Evolutionary conservation across 2,113 vertebrate species (phyloP), one percentile per base, ranked within the genome.

Genomic region (Alligator mississippiensis): DNA sequence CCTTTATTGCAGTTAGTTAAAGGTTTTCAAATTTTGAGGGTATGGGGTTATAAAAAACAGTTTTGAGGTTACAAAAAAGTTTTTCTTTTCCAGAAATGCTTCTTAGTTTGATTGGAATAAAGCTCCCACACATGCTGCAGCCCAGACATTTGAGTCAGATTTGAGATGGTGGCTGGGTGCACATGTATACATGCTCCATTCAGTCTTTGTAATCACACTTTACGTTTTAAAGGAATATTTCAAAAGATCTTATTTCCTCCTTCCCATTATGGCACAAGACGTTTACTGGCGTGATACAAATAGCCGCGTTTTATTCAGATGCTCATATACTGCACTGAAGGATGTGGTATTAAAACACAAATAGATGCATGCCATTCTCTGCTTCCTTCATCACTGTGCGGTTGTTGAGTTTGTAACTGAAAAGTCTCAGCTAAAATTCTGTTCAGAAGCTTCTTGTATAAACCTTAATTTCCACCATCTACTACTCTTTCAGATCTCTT

Each of bases 1-100:
- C 2, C 1, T 5, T 1, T 30, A 34, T 81, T 57, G 14, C 62
- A 10, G 0, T 0, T n/a, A 63, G 34, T 24, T 74, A 1, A 25
- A 15, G 30, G 9, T 77, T 91, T 92, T 86, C 62, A 28, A 83
- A 77, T 78, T 34, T 30, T 6, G 0, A 28, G 47, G 1, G 60
- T 68, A 30, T n/a, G 34, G 34, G 34, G 34, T 34, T 34, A 34
- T 34, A 34, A 34, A 34, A n/a, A n/a, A n/a, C n/a, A n/a, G n/a
- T n/a, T n/a, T n/a, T n/a, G n/a, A n/a, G 34, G 34, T 34, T 34
- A 34, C 4, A 34, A 34, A 34, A 34, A 34, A 34, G 34, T 34
- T 34, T 34, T 55, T 77, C 76, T 93, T 60, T 85, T 91, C 82
- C 76, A 78, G 79, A 63, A 16, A 10, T 75, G 82, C 24, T 25